Conservation (phyloP, 2,113 vertebrate genomes). For the Callipepla squamata region DNA sequence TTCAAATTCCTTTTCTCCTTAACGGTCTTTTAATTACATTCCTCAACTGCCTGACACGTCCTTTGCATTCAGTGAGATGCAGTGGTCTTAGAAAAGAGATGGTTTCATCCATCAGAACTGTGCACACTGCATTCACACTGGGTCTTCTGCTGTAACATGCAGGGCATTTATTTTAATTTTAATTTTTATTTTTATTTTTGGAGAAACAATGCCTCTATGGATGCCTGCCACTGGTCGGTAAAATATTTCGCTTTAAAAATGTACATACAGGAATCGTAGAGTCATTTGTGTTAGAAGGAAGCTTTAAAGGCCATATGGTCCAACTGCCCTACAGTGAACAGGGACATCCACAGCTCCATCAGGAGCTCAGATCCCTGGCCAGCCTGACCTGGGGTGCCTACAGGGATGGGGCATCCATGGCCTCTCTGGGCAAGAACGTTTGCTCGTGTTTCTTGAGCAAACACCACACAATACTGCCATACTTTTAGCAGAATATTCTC, state of each 20-base stretch:
- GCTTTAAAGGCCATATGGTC: no score
- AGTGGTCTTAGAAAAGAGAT: fast-evolving
- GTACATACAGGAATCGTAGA: no score
- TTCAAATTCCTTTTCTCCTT: background rate
- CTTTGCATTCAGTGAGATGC: background rate
- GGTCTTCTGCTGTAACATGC: background rate
- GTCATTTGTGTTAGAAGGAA: no score
- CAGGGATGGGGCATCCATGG: no score
- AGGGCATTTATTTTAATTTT: background rate
- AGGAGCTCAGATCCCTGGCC: no score
- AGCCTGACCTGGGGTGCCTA: no score
- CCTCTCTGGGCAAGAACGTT: background rate
- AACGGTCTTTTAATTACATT: background rate
- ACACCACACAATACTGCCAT: no score
- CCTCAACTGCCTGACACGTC: background rate
- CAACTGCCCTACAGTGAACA: no score
- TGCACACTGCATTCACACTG: fast-evolving
- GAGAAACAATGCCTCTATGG: no score
- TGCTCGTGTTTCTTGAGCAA: background rate
- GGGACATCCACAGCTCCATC: no score
- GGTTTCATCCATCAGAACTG: background rate
- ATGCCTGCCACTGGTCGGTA: background rate
- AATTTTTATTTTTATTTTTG: no score
- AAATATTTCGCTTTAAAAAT: background rate
- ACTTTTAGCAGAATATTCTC: background rate